These are phyloP conservation scores for human DNA, from an alignment of 2,113 vertebrate genomes.

Conservation along the genomic window GRCh38 chr9:31198001-31198500, in stretches of 20 bases:
- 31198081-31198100: not conserved
- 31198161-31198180: not conserved
- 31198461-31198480: not conserved
- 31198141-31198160: not conserved
- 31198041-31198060: not conserved
- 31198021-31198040: not conserved
- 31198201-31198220: not conserved
- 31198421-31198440: not conserved
- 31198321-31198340: not conserved
- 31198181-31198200: constrained; percentile 5
- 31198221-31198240: not conserved
- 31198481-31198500: not conserved
- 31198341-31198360: not conserved
- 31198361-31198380: not conserved
- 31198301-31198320: not conserved
- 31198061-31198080: not conserved
- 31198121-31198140: not conserved
- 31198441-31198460: not conserved
- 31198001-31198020: not conserved
- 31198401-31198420: not conserved
- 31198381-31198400: not conserved
- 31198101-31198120: not conserved
- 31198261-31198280: not conserved
- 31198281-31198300: not conserved
- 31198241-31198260: not conserved